Evolutionary conservation across 2,888 invertebrate species (phyloP).

Genomic region (Drosophila pseudotalamancana): DNA sequence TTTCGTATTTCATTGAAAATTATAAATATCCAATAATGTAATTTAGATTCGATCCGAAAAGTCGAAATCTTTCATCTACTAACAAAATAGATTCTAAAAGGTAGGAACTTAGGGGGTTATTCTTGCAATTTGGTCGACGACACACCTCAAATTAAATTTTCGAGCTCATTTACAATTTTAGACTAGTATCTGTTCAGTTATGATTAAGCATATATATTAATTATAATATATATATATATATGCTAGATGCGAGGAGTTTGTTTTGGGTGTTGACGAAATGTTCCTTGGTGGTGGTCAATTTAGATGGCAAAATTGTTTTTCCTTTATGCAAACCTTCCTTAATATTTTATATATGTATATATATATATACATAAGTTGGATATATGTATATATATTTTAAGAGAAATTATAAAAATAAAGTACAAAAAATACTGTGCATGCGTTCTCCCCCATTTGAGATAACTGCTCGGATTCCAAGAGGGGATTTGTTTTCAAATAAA

Average conservation of each 20-base stretch:
- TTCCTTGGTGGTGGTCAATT: conserved; percentile 47
- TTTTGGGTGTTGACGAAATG: no score
- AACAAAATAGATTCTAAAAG: conserved; percentile 23
- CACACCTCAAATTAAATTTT: conserved; percentile 19
- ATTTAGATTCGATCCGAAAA: conserved; percentile 5
- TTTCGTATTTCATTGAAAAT: background rate
- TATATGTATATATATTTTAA: conserved; percentile 13
- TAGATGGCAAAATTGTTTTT: conserved; percentile 49
- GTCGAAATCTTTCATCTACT: background rate
- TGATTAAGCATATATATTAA: conserved; percentile 19
- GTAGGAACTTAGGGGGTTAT: conserved; percentile 55
- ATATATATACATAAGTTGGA: conserved; percentile 7
- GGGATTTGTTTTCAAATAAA: conserved; percentile 35
- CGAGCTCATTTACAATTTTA: conserved; percentile 44
- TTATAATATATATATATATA: background rate
- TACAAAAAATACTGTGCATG: conserved; percentile 69
- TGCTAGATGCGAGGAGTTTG: conserved; percentile 49
- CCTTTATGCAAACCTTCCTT: conserved; percentile 14
- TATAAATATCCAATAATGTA: background rate
- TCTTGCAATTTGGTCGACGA: conserved; percentile 16
- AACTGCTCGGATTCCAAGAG: conserved; percentile 42
- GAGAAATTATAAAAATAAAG: conserved; percentile 45
- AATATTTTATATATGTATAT: conserved; percentile 14
- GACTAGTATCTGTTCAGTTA: conserved; percentile 48
- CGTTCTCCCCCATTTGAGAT: conserved; percentile 33